Base-by-base conservation (phyloP, 2,888 invertebrate genomes). In the Chydorus sphaericus region DNA sequence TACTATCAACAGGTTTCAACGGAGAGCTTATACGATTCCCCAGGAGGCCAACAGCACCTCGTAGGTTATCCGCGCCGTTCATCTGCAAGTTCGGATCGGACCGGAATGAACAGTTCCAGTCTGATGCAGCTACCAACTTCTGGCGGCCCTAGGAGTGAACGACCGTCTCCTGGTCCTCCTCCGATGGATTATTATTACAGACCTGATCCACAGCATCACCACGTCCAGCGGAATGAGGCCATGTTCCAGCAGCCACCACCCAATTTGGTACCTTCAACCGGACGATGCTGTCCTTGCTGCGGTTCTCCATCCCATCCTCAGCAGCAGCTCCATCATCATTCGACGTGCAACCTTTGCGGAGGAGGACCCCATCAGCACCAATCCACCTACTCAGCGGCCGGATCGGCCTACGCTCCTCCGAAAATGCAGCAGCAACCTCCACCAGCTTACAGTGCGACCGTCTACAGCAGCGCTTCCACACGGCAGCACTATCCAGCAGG, bases 241-340 rank as follows among this genome's bases (percentile, higher is more conserved):
- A n/a, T 14, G 11, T 28, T 28, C 14, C 28, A 44, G 5, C 44
- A 44, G 26, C 26, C 44, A 3, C 23, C 28, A 28, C 26, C 26
- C 23, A 20, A 28, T 23, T 44, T 44, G n/a, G n/a, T n/a, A 10
- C 23, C 44, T 3, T 8, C 39, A 7, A 11, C 44, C 26, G n/a
- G 44, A 3, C 44, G 44, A 44, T 44, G 52, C 23, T 52, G 52
- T n/a, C 52, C 52, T 7, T 52, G 52, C 33, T 52, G 52, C 37
- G 52, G 52, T 5, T 52, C 52, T 3, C 52, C 31, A 16, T 52
- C 52, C 6, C 52, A 44, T 23, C 44, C 44, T 14, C 44, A 44
- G n/a, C 26, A 26, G 4, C 44, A 44, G 28, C 44, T 26, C 18
- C 44, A 44, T 26, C 44, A 44, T 16, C 52, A 52, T 36, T 37